Evolutionary conservation across 1,140 invertebrate species (phyloP), one percentile per base, ranked within the genome.

Genomic region (Drosophila nasuta): DNA sequence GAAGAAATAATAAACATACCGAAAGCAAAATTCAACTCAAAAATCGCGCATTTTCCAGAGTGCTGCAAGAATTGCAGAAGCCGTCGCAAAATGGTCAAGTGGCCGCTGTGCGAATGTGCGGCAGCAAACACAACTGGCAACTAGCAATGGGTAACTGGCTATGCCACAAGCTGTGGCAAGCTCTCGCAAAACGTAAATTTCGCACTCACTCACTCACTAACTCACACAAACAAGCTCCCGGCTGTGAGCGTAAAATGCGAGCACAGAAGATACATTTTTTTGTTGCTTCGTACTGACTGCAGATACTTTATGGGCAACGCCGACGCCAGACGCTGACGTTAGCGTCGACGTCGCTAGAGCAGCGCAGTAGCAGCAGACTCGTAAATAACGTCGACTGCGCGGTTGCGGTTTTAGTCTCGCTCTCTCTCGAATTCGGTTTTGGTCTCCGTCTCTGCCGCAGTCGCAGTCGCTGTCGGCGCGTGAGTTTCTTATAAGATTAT

Each of bases 301-400:
- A 78, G 78, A 91, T 91, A 91, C 91, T 91, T 91, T 91, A 91
- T 91, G 83, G 82, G 58, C 74, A 48, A 46, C 56, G 81, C 65
- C 66, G 57, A 35, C 67, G 63, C 17, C 5, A 56, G 28, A 51
- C 67, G 63, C 17, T 10, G 60, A 46, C 54, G 80, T 11, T 13
- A 57, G 17, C 38, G 52, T 8, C n/a, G 33, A 30, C 59, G 48
- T 6, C 11, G 48, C 11, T 35, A 57, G 30, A 41, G 5, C 17
- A 57, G 5, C 62, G 62, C 56, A n/a, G 35, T 17, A 30, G 57
- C 54, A 41, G 33, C 38, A 41, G 17, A 5, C 33, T 60, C 58
- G 60, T 77, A 77, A 80, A 70, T 80, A 77, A 71, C 72, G 68
- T 65, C 60, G 17, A 63, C 60, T 52, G 60, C 48, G 48, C 54